Conservation (phyloP, 2,113 vertebrate species). For the Mormoops blainvillei region DNA sequence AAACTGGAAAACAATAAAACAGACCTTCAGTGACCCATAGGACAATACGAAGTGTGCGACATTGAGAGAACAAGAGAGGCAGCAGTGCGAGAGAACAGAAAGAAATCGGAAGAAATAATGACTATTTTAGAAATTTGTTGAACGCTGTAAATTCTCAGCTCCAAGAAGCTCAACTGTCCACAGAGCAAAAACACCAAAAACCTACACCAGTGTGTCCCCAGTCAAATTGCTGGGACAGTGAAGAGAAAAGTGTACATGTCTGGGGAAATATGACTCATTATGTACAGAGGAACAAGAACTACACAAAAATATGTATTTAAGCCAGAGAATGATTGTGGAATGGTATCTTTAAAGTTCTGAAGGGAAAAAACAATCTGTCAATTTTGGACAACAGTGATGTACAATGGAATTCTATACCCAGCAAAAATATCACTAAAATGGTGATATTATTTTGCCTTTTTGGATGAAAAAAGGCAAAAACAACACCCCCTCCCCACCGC, state of each 20-base stretch:
- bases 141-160: not conserved
- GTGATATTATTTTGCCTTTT: not conserved
- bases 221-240: not conserved
- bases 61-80: not conserved
- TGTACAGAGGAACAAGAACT: not conserved
- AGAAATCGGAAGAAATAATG: not conserved
- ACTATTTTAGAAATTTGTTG: not conserved
- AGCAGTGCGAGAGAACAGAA: accelerated
- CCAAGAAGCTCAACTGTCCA: not conserved
- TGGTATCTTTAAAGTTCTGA: not conserved
- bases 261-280: not conserved
- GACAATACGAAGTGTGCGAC: not conserved
- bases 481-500: too few species aligned
- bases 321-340: not conserved
- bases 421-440: not conserved
- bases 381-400: not conserved
- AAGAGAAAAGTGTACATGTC: not conserved
- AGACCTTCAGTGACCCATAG: not conserved
- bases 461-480: not conserved
- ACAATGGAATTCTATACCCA: not conserved
- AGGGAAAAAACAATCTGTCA: not conserved
- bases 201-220: not conserved
- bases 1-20: not conserved
- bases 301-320: not conserved
- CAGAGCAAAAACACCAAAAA: not conserved